Evolutionary conservation across 2,888 invertebrate species (phyloP).

Genomic region (Drosophila kuntzei): DNA sequence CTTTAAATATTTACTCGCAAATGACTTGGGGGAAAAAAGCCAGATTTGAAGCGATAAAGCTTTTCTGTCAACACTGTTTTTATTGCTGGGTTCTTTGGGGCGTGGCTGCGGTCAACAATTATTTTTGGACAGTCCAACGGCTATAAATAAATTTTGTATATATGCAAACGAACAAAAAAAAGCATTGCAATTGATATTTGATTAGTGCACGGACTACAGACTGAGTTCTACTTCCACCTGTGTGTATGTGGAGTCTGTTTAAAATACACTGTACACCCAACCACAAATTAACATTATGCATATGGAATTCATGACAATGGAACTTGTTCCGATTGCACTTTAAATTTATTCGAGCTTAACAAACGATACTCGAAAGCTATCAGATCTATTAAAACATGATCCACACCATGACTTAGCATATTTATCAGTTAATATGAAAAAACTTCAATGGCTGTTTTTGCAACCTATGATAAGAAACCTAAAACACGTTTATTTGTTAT

Average conservation of each 20-base stretch:
- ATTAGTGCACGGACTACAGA: conserved; percentile 23
- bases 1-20: too few relatives aligned
- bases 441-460: not conserved
- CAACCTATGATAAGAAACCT: conserved; percentile 2
- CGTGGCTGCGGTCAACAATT: conserved; percentile 41
- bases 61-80: not conserved
- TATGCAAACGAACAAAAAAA: conserved; percentile 24
- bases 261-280: conserved; percentile 7
- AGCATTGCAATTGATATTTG: conserved; percentile 50
- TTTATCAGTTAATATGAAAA: not conserved
- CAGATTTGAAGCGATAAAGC: too few relatives aligned
- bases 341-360: conserved; percentile 23
- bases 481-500: not conserved
- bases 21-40: too few relatives aligned
- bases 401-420: conserved; percentile 3
- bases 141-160: conserved; percentile 35
- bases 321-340: conserved; percentile 24
- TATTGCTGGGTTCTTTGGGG: conserved; percentile 36
- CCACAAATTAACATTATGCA: conserved; percentile 41
- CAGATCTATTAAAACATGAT: conserved; percentile 20
- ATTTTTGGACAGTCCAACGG: conserved; percentile 18
- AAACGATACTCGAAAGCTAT: conserved; percentile 31
- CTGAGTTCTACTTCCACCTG: conserved; percentile 1
- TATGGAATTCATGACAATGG: conserved; percentile 44
- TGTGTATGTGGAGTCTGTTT: not conserved